Base-by-base conservation (phyloP, 2,888 invertebrate species). In the Smittia sp. region DNA sequence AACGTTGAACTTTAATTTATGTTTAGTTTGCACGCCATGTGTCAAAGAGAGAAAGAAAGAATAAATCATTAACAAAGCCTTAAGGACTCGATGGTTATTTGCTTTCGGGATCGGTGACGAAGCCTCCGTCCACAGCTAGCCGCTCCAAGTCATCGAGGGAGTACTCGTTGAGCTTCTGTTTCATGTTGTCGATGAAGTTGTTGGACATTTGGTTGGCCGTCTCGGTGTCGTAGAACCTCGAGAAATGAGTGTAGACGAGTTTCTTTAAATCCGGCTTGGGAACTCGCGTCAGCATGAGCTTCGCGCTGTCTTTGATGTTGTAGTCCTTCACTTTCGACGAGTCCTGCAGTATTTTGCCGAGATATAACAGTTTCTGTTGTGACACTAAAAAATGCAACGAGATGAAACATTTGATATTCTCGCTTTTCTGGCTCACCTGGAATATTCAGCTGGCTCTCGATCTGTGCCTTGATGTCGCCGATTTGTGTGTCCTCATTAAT, bases 81-180 rank as follows among this genome's bases (percentile, higher is more conserved):
- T 46, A 2, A 15, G n/a, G n/a, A n/a, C 20, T 20, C 18, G 11
- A n/a, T 24, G 22, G 4, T 1, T 63, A 6, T 63, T 63, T 25
- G 2, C 6, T 25, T 63, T n/a, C 4, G 7, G 63, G 27, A 6
- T 63, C 63, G 6, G 11, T 63, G 18, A 22, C 11, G 15, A 27
- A n/a, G 4, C 4, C 25, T 63, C 27, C 63, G n/a, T n/a, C n/a
- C n/a, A n/a, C n/a, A 3, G 25, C 63, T 2, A 63, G 22, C 27
- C 63, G 6, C 1, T 63, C 63, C 27, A 63, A 27, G 27, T 63
- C 63, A 27, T 63, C 63, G 27, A 63, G n/a, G 13, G 63, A 63
- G 13, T 22, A 63, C 1, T 13, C n/a, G 1, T 63, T 63, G 3
- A 63, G 25, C 9, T 63, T 63, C 20, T 24, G 25, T n/a, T 63